These are phyloP conservation scores for Drosophila falleni DNA, from an alignment of 2,888 invertebrate species.

Conservation along the genomic window DNA sequence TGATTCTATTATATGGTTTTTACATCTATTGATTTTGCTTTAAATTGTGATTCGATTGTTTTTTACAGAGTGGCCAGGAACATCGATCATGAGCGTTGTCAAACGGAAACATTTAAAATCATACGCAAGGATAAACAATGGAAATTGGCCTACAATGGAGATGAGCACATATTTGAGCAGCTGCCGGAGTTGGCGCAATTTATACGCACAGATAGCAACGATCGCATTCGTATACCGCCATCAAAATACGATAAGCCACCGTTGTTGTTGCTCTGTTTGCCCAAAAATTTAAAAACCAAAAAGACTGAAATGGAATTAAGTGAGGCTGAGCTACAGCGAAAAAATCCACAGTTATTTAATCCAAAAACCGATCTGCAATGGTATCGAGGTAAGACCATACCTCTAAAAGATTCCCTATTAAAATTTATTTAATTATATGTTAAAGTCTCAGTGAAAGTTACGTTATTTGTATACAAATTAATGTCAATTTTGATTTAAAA, in stretches of 20 bases:
- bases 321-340: slow-evolving; percentile 82
- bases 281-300: slow-evolving; percentile 84
- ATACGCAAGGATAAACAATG: slow-evolving; percentile 77
- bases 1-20: background rate
- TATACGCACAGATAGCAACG: slow-evolving; percentile 77
- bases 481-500: background rate
- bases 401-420: background rate
- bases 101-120: slow-evolving; percentile 90
- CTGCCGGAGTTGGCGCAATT: slow-evolving; percentile 82
- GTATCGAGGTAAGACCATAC: slow-evolving; percentile 81
- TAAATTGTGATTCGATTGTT: background rate
- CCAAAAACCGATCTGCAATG: slow-evolving; percentile 83
- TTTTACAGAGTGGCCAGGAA: slow-evolving; percentile 42
- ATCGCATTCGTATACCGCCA: slow-evolving; percentile 89
- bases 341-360: slow-evolving; percentile 84
- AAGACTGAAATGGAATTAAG: slow-evolving; percentile 84
- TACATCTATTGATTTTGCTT: no score
- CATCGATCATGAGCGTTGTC: slow-evolving; percentile 85
- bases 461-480: background rate
- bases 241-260: slow-evolving; percentile 90
- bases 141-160: slow-evolving; percentile 79
- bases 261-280: slow-evolving; percentile 83
- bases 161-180: slow-evolving; percentile 71
- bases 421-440: no score
- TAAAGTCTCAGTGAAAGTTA: no score